phyloP scores from a whole-genome alignment of 23 tunicate genomes.

The Botrylloides violaceus region DNA sequence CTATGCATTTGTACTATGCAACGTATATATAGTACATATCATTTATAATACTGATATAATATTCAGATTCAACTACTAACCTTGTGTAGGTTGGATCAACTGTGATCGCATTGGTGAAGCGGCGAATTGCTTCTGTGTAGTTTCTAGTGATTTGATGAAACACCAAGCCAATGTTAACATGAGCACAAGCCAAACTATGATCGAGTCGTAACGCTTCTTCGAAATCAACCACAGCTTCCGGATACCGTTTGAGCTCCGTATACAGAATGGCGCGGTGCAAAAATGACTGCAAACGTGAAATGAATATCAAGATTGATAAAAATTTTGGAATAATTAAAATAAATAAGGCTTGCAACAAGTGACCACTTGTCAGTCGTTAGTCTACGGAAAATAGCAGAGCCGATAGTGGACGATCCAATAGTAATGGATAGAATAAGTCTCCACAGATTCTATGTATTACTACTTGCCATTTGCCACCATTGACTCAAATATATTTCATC shows the following conservation, averaged over 20 bases:
- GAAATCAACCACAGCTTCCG: conserved; percentile 83
- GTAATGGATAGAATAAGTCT: too few species aligned
- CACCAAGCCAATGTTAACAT: conserved; percentile 73
- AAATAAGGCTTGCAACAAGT: too few species aligned
- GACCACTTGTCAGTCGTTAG: too few species aligned
- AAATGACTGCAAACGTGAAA: conserved; percentile 56
- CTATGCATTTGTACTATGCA: background rate
- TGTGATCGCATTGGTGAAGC: conserved; percentile 66
- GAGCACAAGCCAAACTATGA: conserved; percentile 75
- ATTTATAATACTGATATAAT: background rate
- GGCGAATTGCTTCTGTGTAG: conserved; percentile 67
- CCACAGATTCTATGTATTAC: too few species aligned
- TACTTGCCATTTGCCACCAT: too few species aligned
- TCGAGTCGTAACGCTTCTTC: conserved; percentile 76
- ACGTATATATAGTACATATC: background rate
- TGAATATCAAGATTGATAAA: too few species aligned
- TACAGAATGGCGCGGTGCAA: conserved; percentile 88
- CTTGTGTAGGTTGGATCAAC: conserved; percentile 81
- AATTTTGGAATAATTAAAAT: background rate
- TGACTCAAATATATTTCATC: too few species aligned
- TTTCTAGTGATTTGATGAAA: conserved; percentile 53
- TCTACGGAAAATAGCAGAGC: too few species aligned
- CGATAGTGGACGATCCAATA: too few species aligned
- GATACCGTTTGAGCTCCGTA: conserved; percentile 53
- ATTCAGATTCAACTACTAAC: conserved; percentile 15